Evolutionary conservation across 2,797 vertebrate species (phyloP), one percentile per base, ranked within the genome.

Genomic region (Capromys pilorides): DNA sequence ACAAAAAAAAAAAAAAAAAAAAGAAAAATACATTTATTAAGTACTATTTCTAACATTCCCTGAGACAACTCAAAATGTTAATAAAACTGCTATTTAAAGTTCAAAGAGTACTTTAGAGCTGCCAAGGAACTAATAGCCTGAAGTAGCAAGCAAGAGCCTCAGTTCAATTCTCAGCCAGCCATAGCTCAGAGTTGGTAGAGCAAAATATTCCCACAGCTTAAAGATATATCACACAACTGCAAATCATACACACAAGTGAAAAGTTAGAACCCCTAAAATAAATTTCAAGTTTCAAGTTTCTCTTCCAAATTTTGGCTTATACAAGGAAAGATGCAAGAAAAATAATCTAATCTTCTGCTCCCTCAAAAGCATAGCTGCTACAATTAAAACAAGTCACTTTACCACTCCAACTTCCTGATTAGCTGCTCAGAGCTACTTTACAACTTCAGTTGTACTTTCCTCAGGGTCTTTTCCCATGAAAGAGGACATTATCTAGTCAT

Each of bases 1-100:
- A n/a, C n/a, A n/a, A n/a, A n/a, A n/a, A n/a, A n/a, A n/a, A n/a
- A n/a, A n/a, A n/a, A n/a, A n/a, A n/a, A n/a, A n/a, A n/a, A 78
- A 96, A 96, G 90, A 95, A 94, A 93, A 95, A 88, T 86, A 73
- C 93, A 96, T 96, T 96, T 95, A 96, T 96, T 94, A 94, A 96
- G 90, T 92, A 96, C 89, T 94, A 92, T 89, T 94, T 95, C 95
- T 96, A 81, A 97, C 88, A 86, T 95, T 97, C 94, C 87, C 94
- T 93, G 71, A 92, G 85, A 96, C 90, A 95, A 97, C 96, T 95
- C 94, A 96, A 95, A 96, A 97, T 95, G 94, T 95, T 97, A 97
- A 94, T 62, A 96, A 92, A 95, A 96, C 87, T 94, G 78, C 96
- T 97, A 96, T 95, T 79, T 97, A 94, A 97, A 96, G 93, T 96